phyloP scores from a whole-genome alignment of 2,113 vertebrate genomes.

The Ctenodactylus gundi region DNA sequence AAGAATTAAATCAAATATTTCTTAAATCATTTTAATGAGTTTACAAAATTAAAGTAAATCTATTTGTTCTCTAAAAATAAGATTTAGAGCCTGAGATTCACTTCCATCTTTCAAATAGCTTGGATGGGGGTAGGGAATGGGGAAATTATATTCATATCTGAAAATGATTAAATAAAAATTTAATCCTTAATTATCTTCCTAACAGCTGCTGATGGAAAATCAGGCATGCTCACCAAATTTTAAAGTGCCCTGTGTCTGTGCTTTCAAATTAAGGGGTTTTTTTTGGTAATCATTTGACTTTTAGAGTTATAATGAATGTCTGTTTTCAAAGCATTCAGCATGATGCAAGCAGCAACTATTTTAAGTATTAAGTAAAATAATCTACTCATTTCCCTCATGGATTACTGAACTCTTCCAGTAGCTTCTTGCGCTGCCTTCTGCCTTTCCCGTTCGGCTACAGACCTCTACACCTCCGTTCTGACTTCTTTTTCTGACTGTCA shows the following conservation, averaged over 20 bases:
- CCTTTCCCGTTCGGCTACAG: not conserved
- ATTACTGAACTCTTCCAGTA: not conserved
- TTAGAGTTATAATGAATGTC: slow-evolving; percentile 56
- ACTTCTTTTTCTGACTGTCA: fast-evolving
- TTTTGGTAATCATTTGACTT: slow-evolving; percentile 77
- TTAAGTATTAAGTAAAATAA: slow-evolving; percentile 62
- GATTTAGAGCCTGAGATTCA: slow-evolving; percentile 47
- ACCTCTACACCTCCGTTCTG: fast-evolving
- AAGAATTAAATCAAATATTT: slow-evolving; percentile 68
- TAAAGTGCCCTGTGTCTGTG: slow-evolving; percentile 72
- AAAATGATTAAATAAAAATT: slow-evolving; percentile 82
- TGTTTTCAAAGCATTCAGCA: slow-evolving; percentile 63
- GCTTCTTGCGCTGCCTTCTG: not conserved
- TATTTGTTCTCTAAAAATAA: slow-evolving; percentile 61
- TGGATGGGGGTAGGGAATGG: slow-evolving; percentile 42
- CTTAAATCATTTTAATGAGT: slow-evolving; percentile 62
- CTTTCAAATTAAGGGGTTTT: slow-evolving; percentile 75
- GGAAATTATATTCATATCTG: slow-evolving; percentile 60
- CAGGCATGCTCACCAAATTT: slow-evolving; percentile 75
- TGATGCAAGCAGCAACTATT: slow-evolving; percentile 54
- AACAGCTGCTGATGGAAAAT: slow-evolving; percentile 79
- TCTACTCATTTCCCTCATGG: slow-evolving; percentile 36
- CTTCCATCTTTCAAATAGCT: slow-evolving; percentile 66
- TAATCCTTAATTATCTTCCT: slow-evolving; percentile 81
- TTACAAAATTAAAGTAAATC: slow-evolving; percentile 69